Conservation (phyloP, 2,888 invertebrate genomes). For the Seladonia tumulorum region DNA sequence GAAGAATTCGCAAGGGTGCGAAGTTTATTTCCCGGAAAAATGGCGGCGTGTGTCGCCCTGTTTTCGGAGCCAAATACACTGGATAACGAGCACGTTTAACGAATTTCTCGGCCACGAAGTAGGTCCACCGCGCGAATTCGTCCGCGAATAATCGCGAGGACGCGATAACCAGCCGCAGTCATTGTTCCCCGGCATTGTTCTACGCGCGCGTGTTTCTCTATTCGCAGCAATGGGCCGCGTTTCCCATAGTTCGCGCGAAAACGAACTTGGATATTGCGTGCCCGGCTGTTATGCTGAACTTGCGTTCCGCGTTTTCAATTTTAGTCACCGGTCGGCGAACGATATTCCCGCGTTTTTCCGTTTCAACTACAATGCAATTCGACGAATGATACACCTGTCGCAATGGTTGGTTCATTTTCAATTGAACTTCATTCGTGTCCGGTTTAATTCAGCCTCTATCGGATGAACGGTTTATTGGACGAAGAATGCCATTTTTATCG, state of each 20-base stretch:
- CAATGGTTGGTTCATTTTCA: neutral
- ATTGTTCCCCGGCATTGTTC: conserved; percentile 7
- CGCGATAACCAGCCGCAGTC: neutral
- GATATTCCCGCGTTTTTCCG: neutral
- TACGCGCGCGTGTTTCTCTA: neutral
- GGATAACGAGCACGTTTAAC: neutral
- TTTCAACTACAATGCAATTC: neutral
- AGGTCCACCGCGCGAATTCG: conserved; percentile 4
- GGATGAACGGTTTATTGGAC: neutral
- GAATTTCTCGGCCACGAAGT: neutral
- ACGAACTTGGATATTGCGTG: neutral
- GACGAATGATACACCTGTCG: neutral
- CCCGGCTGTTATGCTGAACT: neutral
- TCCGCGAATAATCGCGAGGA: conserved; percentile 22
- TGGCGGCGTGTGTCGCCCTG: neutral
- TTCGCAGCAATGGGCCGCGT: neutral
- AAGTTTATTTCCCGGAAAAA: neutral
- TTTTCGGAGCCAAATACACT: neutral
- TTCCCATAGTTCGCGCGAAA: neutral
- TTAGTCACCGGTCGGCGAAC: neutral
- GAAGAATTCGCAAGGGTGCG: too few species aligned
- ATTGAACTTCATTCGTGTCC: neutral
- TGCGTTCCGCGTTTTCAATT: neutral
- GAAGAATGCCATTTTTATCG: neutral
- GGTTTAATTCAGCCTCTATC: neutral